Base-by-base conservation (phyloP, 2,888 invertebrate species). In the Aspidapion aeneum region DNA sequence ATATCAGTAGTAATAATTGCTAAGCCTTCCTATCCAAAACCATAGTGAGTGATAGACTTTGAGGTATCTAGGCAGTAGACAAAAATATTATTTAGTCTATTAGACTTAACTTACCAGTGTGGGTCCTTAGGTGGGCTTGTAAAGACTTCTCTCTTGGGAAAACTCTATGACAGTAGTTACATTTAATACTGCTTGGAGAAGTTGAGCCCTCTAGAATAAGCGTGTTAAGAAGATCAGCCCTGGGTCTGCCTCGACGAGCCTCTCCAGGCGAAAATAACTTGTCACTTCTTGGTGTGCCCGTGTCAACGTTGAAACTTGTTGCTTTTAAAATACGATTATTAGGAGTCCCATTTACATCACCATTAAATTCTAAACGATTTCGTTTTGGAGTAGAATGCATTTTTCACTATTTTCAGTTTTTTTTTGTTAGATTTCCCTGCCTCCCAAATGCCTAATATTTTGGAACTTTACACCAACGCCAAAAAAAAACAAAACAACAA, bases 91-190 rank as follows among this genome's bases (percentile, higher is more conserved):
- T n/a, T n/a, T n/a, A n/a, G n/a, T n/a, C n/a, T n/a, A n/a, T n/a
- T n/a, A n/a, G n/a, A n/a, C n/a, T n/a, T n/a, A n/a, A 66, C 72
- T 67, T 74, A 86, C 87, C 87, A 75, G 87, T 87, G 71, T 87
- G 87, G 2, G 86, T 87, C 69, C 87, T 79, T 35, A 86, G 75
- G 74, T 87, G 87, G 18, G 90, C 90, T 75, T 90, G 89, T 0
- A 90, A 81, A 9, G 88, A 89, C 78, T 91, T 91, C 74, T 90
- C 90, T 69, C 90, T 80, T 1, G 91, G 91, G 75, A 91, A 91
- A 19, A 90, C 88, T 62, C 91, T 80, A 68, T 85, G 85, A 78
- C 91, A 90, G 71, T 83, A 87, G 60, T 83, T 82, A 76, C 91
- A 91, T 74, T 88, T 88, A 69, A 90, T 90, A 63, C 85, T 85